Percentiles rank a stretch among this genome's conserved stretches.
phyloP scores from a whole-genome alignment of 2,797 vertebrate genomes.

The Rousettus madagascariensis region DNA sequence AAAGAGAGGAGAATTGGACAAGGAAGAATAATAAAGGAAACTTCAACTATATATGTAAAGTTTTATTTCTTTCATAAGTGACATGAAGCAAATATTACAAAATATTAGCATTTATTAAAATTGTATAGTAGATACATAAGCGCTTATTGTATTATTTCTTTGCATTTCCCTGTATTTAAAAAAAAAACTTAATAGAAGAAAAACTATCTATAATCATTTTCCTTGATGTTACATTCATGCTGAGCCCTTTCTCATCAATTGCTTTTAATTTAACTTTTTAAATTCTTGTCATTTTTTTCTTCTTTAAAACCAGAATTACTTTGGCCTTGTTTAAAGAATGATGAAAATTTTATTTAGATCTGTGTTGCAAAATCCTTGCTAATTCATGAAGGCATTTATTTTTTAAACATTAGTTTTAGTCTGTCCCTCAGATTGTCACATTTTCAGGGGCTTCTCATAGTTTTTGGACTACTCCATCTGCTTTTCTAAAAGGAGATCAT shows the following conservation, averaged over 20 bases:
- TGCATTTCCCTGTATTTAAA: background rate
- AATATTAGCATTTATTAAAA: conserved; percentile 19
- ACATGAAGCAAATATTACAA: background rate
- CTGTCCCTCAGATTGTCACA: conserved; percentile 69
- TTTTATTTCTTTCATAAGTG: conserved; percentile 2
- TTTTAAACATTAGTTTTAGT: conserved; percentile 69
- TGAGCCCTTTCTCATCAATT: background rate
- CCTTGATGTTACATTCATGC: background rate
- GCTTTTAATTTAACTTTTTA: conserved; percentile 43
- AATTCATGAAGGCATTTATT: conserved; percentile 71
- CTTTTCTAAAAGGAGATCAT: conserved; percentile 74
- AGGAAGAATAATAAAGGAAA: background rate
- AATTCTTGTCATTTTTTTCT: conserved; percentile 8
- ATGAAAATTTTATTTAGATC: conserved; percentile 61
- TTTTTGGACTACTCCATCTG: conserved; percentile 70
- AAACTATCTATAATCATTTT: background rate
- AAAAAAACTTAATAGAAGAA: background rate
- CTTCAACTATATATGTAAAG: background rate
- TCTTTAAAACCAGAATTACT: conserved; percentile 37
- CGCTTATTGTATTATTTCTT: conserved; percentile 17
- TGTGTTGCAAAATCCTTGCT: conserved; percentile 59
- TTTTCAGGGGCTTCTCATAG: conserved; percentile 63
- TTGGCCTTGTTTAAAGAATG: conserved; percentile 61
- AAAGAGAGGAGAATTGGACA: background rate
- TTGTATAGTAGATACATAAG: background rate